Percentiles rank a stretch among this genome's conserved stretches.
phyloP scores from a whole-genome alignment of 2,888 invertebrate genomes.

The Ectemnius lituratus region DNA sequence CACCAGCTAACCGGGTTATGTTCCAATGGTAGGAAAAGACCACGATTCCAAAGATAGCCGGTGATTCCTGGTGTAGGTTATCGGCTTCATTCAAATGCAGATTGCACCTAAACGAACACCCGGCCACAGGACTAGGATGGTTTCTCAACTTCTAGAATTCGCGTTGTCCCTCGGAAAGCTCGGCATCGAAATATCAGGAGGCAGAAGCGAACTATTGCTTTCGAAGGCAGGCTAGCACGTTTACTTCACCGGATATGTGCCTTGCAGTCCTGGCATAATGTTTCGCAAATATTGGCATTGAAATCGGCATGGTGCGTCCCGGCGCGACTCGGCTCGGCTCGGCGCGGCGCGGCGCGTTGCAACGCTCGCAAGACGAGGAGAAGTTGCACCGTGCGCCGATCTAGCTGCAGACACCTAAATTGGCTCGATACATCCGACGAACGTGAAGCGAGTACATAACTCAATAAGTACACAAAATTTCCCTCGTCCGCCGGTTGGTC shows the following conservation, averaged over 20 bases:
- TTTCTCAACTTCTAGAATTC: neutral
- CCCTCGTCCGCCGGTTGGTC: conserved; percentile 35
- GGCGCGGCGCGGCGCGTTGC: conserved; percentile 18
- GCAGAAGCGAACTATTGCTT: too few relatives aligned
- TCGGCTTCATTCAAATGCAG: too few relatives aligned
- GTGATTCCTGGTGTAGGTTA: too few relatives aligned
- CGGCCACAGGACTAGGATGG: too few relatives aligned
- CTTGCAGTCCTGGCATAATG: conserved; percentile 51
- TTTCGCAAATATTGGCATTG: conserved; percentile 65
- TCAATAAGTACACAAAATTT: conserved; percentile 64
- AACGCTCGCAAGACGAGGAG: too few relatives aligned
- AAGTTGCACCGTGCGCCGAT: conserved; percentile 42
- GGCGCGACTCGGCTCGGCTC: neutral
- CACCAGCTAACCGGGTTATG: neutral
- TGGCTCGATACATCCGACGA: conserved; percentile 61
- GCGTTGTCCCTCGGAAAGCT: too few relatives aligned
- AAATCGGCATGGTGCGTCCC: conserved; percentile 51
- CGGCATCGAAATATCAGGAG: too few relatives aligned
- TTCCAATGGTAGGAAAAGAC: conserved; percentile 2
- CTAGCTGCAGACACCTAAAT: conserved; percentile 61
- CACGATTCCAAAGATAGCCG: neutral
- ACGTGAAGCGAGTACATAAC: conserved; percentile 64
- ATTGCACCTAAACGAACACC: too few relatives aligned
- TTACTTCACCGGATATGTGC: conserved; percentile 22
- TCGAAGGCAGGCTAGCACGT: too few relatives aligned